Conservation (phyloP, 1,140 invertebrate genomes). For the Lethrus apterus region DNA sequence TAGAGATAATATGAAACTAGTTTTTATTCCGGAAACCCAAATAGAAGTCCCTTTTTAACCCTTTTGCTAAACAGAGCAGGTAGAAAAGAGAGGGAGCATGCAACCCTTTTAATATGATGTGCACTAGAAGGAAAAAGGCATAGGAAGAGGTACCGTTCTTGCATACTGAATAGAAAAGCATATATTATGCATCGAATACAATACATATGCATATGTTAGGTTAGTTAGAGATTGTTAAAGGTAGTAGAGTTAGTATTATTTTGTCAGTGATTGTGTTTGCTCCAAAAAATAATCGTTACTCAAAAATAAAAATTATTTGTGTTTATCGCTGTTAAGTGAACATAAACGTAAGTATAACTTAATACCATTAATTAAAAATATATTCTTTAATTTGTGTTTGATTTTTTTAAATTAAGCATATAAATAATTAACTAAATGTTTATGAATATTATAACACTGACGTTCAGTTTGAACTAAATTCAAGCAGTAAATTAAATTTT, state of each 20-base stretch:
- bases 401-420: no score
- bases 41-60: conserved; percentile 20
- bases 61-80: conserved; percentile 21
- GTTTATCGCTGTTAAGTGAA: no score
- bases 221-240: conserved; percentile 15
- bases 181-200: conserved; percentile 22
- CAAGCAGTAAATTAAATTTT: no score
- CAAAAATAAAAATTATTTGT: no score
- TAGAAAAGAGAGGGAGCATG: conserved; percentile 13
- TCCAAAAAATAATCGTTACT: no score
- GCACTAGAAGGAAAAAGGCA: conserved; percentile 22
- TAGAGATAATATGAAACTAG: conserved; percentile 11
- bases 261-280: no score
- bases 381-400: no score
- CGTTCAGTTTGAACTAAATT: no score
- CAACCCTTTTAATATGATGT: background rate
- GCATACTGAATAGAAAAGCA: conserved; percentile 23
- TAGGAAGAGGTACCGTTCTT: conserved; percentile 22
- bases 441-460: no score
- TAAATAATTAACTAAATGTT: no score
- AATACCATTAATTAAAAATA: no score
- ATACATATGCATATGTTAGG: conserved; percentile 24
- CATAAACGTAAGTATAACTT: no score
- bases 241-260: conserved; percentile 12
- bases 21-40: conserved; percentile 20